These are phyloP conservation scores for Rhopalosiphum nymphaeae DNA, from an alignment of 2,888 invertebrate genomes.

Conservation along the genomic window DNA sequence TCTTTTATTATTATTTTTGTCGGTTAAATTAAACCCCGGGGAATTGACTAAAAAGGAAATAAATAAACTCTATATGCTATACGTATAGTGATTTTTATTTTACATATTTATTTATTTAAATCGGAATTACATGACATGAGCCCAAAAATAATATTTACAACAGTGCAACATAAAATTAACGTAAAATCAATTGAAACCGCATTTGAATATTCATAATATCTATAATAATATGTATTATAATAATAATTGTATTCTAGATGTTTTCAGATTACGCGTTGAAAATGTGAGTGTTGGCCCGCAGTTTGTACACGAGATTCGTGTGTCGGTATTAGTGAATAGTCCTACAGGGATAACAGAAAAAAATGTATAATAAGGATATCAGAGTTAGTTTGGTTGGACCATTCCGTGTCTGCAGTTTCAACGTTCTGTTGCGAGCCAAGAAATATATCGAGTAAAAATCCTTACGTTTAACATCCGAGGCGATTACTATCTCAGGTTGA, in stretches of 20 bases:
- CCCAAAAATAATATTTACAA: background rate
- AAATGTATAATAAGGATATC: background rate
- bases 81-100: background rate
- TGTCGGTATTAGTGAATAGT: background rate
- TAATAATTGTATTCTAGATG: background rate
- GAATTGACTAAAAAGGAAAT: slow-evolving; percentile 6
- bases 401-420: background rate
- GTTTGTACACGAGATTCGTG: background rate
- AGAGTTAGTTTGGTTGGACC: background rate
- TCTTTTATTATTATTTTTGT: slow-evolving; percentile 50
- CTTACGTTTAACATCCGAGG: background rate
- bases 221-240: background rate
- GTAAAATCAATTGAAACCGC: background rate
- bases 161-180: background rate
- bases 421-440: background rate
- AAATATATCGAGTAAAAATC: background rate
- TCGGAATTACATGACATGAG: background rate
- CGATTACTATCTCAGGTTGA: background rate
- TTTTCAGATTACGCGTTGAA: background rate
- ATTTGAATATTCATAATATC: background rate
- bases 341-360: background rate
- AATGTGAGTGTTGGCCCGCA: background rate
- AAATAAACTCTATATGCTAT: background rate
- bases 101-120: background rate
- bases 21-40: slow-evolving; percentile 31